Evolutionary conservation across 1,140 invertebrate genomes (phyloP).

Genomic region (Leptoteleia sp.): DNA sequence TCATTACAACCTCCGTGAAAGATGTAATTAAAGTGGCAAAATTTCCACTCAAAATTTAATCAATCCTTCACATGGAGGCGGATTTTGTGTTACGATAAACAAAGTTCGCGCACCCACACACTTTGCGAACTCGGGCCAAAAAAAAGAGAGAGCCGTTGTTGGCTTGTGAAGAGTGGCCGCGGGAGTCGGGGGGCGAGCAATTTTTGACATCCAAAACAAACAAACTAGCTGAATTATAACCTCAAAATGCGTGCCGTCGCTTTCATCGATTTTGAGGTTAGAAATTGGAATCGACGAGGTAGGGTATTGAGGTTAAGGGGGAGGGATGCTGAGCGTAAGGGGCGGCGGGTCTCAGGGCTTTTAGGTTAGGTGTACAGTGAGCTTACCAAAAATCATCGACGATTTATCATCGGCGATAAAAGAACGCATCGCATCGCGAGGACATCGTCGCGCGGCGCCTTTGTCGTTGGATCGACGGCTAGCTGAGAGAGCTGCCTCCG

Average conservation of each 20-base stretch:
- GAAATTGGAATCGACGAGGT: conserved; percentile 9
- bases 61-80: neutral
- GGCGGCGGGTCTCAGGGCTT: too few species aligned
- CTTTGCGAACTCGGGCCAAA: too few species aligned
- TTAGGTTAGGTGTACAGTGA: too few species aligned
- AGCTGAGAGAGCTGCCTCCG: conserved; percentile 8
- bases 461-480: conserved; percentile 18
- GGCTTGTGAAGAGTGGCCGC: too few species aligned
- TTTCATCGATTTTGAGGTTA: conserved; percentile 40
- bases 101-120: neutral
- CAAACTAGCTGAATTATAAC: conserved; percentile 17
- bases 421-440: conserved; percentile 50
- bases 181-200: too few species aligned
- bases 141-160: too few species aligned
- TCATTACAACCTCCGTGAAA: conserved; percentile 5
- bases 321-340: conserved; percentile 29
- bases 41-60: conserved; percentile 17
- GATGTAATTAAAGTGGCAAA: conserved; percentile 20
- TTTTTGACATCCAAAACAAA: conserved; percentile 14
- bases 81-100: conserved; percentile 21
- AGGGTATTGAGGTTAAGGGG: conserved; percentile 4
- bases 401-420: conserved; percentile 55
- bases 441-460: conserved; percentile 28
- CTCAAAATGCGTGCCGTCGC: conserved; percentile 27
- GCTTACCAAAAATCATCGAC: conserved; percentile 58